Percentiles rank a stretch among this genome's conserved stretches.
These are phyloP conservation scores for Akabosia matsudoensis DNA, from an alignment of 1,140 invertebrate species.

Conservation along the genomic window DNA sequence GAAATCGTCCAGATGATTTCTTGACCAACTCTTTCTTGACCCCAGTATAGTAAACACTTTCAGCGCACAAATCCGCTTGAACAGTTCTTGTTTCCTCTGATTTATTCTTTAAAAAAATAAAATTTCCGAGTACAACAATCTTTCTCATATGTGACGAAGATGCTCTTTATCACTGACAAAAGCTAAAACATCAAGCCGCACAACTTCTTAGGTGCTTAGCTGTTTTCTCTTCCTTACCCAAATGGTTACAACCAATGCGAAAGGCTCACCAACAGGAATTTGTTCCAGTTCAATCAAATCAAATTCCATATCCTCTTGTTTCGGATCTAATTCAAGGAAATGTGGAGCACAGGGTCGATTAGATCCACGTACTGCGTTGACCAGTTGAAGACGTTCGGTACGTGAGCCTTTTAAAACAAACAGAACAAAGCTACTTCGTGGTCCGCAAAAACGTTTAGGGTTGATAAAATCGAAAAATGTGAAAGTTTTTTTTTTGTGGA, in stretches of 20 bases:
- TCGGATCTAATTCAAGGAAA: conserved; percentile 50
- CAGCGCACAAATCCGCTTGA: conserved; percentile 62
- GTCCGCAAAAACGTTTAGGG: too few species aligned
- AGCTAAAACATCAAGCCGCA: not conserved
- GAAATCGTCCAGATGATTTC: conserved; percentile 63
- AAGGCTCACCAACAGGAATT: conserved; percentile 65
- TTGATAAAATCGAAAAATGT: too few species aligned
- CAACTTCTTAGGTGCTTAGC: not conserved
- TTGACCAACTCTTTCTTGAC: conserved; percentile 66
- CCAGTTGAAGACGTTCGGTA: conserved; percentile 64
- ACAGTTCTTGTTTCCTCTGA: conserved; percentile 62
- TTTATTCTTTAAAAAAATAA: conserved; percentile 55
- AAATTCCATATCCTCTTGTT: conserved; percentile 64
- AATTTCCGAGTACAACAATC: conserved; percentile 4
- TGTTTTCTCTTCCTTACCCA: conserved; percentile 52
- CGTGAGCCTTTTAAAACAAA: conserved; percentile 55
- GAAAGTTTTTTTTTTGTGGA: too few species aligned
- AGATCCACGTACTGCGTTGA: conserved; percentile 64
- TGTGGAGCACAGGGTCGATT: conserved; percentile 65
- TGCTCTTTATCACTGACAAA: too few species aligned
- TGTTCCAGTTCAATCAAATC: conserved; percentile 65
- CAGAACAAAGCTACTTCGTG: too few species aligned
- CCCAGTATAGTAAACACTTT: conserved; percentile 74
- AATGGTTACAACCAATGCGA: conserved; percentile 63
- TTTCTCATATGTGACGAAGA: too few species aligned